A percentile compares a stretch with the other conserved stretches of the same genome.
phyloP scores from a whole-genome alignment of 2,888 invertebrate genomes.

The Bugula neritina region DNA sequence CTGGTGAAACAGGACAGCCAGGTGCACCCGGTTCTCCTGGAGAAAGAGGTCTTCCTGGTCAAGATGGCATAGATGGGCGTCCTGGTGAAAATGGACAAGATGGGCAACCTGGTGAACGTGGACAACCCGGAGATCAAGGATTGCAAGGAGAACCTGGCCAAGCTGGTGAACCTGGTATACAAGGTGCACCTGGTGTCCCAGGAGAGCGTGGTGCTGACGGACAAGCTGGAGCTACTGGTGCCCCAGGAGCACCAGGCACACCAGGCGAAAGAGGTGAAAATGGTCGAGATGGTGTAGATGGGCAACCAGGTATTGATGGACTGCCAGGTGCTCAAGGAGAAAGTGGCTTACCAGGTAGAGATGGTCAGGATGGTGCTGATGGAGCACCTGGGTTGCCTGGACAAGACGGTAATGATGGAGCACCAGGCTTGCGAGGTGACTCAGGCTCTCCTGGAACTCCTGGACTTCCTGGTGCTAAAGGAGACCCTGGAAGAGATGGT shows the following conservation, averaged over 20 bases:
- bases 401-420: constrained; percentile 25
- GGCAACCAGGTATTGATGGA: constrained; percentile 25
- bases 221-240: constrained; percentile 16
- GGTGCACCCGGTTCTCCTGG: constrained; percentile 28
- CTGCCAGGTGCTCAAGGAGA: constrained; percentile 12
- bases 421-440: not conserved
- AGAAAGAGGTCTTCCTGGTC: constrained; percentile 26
- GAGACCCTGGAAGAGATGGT: constrained; percentile 20
- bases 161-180: not conserved
- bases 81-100: constrained; percentile 26
- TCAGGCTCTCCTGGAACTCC: constrained; percentile 17
- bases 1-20: not conserved
- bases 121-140: constrained; percentile 28
- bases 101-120: constrained; percentile 28
- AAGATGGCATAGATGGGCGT: constrained; percentile 27
- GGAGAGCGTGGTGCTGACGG: constrained; percentile 27
- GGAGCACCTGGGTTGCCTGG: constrained; percentile 28
- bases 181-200: constrained; percentile 27
- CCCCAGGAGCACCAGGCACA: constrained; percentile 25
- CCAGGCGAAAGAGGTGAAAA: constrained; percentile 27
- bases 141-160: constrained; percentile 4
- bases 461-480: constrained; percentile 6
- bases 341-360: constrained; percentile 23
- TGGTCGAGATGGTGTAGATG: constrained; percentile 24
- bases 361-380: constrained; percentile 20